Base-by-base conservation (phyloP, 1,140 invertebrate species). In the Reticulitermes speratus region DNA sequence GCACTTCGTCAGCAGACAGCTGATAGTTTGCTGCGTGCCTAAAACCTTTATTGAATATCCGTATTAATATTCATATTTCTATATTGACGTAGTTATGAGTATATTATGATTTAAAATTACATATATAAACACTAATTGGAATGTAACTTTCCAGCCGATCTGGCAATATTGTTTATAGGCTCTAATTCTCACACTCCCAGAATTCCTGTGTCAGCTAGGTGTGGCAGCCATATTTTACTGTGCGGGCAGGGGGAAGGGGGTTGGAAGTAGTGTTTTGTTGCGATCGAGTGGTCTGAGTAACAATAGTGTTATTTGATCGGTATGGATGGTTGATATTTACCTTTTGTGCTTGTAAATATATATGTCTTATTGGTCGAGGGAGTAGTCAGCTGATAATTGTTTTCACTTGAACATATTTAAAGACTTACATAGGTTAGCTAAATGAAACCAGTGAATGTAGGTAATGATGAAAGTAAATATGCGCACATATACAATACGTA, bases 151-250 rank as follows among this genome's bases (percentile, higher is more conserved):
- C 45, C 86, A 85, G 86, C 85, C 48, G 81, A 86, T 86, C 81
- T 86, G 85, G 85, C 85, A 86, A 86, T 86, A 82, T 86, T 83
- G 85, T 86, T 55, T 81, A 30, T 75, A 86, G 48, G 81, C 84
- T 32, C 25, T 75, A 75, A 75, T 75, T 86, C 85, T 86, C 87
- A 86, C 88, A 87, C 87, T 88, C 88, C 88, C 88, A 88, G 87
- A 87, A 89, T 88, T 88, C 88, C 88, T 86, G 21, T 87, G 84
- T 38, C 87, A 75, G 84, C 83, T 88, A 90, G 89, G 89, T 90
- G 89, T 90, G 89, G 89, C 89, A 89, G 89, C 89, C 89, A 90
- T 90, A 88, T 90, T 90, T 89, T 89, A 87, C 87, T 89, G 86
- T 82, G 81, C 87, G 87, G 88, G 87, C 87, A 88, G 87, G 86